These are phyloP conservation scores for Phataginus tricuspis DNA, from an alignment of 2,797 vertebrate genomes.

Conservation along the genomic window DNA sequence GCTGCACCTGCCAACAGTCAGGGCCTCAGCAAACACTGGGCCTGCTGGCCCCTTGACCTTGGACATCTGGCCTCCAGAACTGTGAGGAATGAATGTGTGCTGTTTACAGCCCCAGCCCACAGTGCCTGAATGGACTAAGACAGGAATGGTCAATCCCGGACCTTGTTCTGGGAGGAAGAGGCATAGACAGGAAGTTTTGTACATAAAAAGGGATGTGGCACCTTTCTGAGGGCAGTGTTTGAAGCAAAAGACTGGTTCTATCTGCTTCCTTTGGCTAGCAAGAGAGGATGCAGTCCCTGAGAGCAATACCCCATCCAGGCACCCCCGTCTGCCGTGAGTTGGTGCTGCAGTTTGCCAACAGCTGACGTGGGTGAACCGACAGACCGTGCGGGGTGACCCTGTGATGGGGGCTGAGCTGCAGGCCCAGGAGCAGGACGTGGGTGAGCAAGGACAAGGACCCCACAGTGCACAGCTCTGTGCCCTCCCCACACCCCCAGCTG, in stretches of 20 bases:
- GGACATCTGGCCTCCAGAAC: too few relatives aligned
- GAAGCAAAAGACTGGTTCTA: too few relatives aligned
- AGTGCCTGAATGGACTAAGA: neutral
- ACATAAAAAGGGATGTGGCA: accelerated
- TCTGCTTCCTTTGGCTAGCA: neutral
- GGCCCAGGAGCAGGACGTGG: neutral
- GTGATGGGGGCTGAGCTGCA: neutral
- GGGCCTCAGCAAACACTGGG: too few relatives aligned
- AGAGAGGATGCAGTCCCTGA: neutral
- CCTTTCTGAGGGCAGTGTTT: neutral
- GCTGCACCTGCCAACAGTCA: too few relatives aligned
- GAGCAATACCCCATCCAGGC: neutral
- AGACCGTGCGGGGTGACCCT: neutral
- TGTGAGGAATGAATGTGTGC: neutral
- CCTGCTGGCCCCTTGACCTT: too few relatives aligned
- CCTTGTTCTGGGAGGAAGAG: neutral
- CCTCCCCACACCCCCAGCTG: neutral
- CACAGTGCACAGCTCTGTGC: neutral
- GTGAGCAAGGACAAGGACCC: neutral
- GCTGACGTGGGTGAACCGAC: neutral
- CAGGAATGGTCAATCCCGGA: accelerated
- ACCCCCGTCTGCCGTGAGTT: too few relatives aligned
- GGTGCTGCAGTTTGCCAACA: neutral
- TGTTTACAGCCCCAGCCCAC: too few relatives aligned
- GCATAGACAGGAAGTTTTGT: too few relatives aligned